Evolutionary conservation across 2,888 invertebrate genomes (phyloP).

Genomic region (Lamellibrachia columna): DNA sequence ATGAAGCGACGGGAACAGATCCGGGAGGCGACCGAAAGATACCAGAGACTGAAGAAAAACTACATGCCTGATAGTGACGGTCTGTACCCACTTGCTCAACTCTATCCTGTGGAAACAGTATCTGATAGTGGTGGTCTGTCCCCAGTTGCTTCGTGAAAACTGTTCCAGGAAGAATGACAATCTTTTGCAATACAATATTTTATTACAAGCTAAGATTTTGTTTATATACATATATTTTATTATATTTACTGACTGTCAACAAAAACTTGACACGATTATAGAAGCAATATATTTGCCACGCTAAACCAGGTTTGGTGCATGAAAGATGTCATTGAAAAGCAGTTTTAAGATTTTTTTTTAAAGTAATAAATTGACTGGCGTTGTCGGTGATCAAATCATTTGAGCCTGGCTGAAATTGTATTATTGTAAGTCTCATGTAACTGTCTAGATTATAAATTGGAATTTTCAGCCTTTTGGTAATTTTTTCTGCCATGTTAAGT

Average conservation of each 20-base stretch:
- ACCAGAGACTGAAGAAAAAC: slow-evolving; percentile 48
- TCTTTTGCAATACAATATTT: no score
- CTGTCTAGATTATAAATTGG: background rate
- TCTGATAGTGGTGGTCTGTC: background rate
- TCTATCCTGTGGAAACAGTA: background rate
- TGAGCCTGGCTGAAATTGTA: no score
- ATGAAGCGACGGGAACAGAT: slow-evolving; percentile 54
- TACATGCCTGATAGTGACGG: background rate
- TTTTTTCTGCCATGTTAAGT: background rate
- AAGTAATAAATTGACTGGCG: background rate
- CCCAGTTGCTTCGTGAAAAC: no score
- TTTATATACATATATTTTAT: no score
- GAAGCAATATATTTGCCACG: background rate
- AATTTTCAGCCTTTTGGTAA: background rate
- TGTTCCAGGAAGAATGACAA: no score
- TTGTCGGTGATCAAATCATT: background rate
- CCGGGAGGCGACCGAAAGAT: slow-evolving; percentile 59
- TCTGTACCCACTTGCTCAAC: background rate
- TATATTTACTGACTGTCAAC: no score
- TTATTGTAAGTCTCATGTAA: no score
- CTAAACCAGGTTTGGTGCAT: background rate
- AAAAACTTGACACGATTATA: no score
- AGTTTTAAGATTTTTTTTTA: background rate
- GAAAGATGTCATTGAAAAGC: background rate
- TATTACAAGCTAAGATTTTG: no score